Evolutionary conservation across 1,140 invertebrate genomes (phyloP).

Genomic region (Drosophila erecta): DNA sequence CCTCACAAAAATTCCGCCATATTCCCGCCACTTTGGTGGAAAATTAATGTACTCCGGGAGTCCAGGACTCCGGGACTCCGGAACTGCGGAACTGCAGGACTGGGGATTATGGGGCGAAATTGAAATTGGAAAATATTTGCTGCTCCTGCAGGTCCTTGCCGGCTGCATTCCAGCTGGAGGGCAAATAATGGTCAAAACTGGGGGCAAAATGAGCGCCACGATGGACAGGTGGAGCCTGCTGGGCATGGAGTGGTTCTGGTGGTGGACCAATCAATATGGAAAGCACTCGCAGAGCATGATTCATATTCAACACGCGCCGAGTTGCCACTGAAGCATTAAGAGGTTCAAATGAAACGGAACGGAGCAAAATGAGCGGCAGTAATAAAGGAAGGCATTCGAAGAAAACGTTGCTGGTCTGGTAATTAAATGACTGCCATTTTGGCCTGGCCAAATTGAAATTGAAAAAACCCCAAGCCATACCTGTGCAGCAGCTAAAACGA

Average conservation of each 20-base stretch:
- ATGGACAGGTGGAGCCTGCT: constrained; percentile 23
- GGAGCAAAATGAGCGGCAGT: constrained; percentile 52
- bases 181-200: constrained; percentile 22
- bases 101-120: constrained; percentile 5
- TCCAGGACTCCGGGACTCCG: background rate
- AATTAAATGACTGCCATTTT: background rate
- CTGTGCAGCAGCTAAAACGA: too few relatives aligned
- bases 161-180: constrained; percentile 10
- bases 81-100: background rate
- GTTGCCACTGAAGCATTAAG: constrained; percentile 48
- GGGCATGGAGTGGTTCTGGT: background rate
- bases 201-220: constrained; percentile 14
- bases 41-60: constrained; percentile 11
- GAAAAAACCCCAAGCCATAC: too few relatives aligned
- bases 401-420: background rate
- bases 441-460: too few relatives aligned
- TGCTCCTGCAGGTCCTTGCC: background rate
- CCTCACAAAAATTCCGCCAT: constrained; percentile 10
- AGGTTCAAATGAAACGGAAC: constrained; percentile 64
- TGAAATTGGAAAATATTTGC: constrained; percentile 51
- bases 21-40: background rate
- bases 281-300: constrained; percentile 53
- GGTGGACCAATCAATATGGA: constrained; percentile 72
- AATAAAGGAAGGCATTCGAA: background rate
- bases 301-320: constrained; percentile 70